These are phyloP conservation scores for Rhineura floridana DNA, from an alignment of 2,113 vertebrate genomes.

Conservation along the genomic window DNA sequence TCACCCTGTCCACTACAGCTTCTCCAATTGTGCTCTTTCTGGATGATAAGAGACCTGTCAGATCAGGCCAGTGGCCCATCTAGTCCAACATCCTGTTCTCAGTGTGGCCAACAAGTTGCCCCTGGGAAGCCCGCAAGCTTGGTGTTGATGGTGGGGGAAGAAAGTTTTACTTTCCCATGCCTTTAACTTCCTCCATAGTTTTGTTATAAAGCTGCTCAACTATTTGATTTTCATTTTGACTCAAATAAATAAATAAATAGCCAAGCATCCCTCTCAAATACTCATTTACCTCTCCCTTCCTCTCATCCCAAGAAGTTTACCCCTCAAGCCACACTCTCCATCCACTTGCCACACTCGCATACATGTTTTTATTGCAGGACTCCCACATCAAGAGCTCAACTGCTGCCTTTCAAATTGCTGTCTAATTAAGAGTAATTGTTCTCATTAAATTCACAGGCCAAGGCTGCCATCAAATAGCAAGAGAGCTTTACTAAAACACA, in stretches of 20 bases:
- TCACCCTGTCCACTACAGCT: too few species aligned
- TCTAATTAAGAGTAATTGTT: slow-evolving; percentile 18
- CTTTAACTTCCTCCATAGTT: neutral
- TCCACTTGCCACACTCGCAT: neutral
- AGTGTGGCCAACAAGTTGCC: too few species aligned
- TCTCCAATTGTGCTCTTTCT: neutral
- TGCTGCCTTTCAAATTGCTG: slow-evolving; percentile 9
- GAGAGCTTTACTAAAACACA: neutral
- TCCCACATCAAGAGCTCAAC: slow-evolving; percentile 2
- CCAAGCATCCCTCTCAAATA: neutral
- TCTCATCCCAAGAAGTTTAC: neutral
- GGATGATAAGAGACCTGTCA: too few species aligned
- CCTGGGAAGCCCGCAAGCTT: too few species aligned
- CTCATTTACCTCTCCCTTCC: neutral
- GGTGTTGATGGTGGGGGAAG: neutral
- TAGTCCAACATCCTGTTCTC: too few species aligned
- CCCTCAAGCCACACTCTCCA: too few species aligned
- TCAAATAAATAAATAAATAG: neutral
- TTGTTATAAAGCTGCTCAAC: neutral
- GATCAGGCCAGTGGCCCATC: too few species aligned
- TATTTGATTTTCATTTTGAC: neutral
- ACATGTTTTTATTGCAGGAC: neutral
- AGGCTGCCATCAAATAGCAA: neutral
- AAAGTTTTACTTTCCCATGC: neutral
- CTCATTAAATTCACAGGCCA: neutral